Conservation (phyloP, 2,113 vertebrate genomes). For the Proteles cristata region DNA sequence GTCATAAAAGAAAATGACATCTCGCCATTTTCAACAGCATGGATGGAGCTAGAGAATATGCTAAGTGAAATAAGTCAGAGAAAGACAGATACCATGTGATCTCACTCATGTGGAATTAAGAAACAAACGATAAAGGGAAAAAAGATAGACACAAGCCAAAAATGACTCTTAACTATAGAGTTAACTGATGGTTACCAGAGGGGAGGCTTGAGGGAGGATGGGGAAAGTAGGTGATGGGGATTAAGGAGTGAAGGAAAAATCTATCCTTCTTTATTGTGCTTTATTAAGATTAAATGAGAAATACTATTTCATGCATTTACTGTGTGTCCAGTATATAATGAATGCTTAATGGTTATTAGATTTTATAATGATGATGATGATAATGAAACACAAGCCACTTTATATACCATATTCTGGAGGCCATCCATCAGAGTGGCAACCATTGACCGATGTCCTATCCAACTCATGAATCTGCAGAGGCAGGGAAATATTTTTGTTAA, state of each 20-base stretch:
- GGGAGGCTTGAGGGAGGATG: background rate
- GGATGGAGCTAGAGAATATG: background rate
- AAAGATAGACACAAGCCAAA: background rate
- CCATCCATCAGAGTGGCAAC: background rate
- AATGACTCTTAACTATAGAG: background rate
- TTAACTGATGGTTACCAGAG: background rate
- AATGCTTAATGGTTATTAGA: background rate
- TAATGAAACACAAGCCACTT: background rate
- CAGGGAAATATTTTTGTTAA: conserved; percentile 10
- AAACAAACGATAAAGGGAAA: background rate
- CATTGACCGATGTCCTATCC: background rate
- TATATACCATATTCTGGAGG: background rate
- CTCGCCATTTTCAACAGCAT: background rate
- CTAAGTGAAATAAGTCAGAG: background rate
- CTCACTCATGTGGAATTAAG: background rate
- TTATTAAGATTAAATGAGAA: conserved; percentile 24
- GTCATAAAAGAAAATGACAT: background rate
- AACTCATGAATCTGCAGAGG: background rate
- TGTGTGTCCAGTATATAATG: background rate
- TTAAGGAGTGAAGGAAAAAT: background rate
- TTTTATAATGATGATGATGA: background rate
- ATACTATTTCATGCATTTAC: background rate
- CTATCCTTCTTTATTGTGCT: background rate
- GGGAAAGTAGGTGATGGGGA: background rate
- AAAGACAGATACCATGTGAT: background rate